Evolutionary conservation across 2,797 vertebrate genomes (phyloP), one percentile per base, ranked within the genome.

Genomic region (Halcyon chelicuti): DNA sequence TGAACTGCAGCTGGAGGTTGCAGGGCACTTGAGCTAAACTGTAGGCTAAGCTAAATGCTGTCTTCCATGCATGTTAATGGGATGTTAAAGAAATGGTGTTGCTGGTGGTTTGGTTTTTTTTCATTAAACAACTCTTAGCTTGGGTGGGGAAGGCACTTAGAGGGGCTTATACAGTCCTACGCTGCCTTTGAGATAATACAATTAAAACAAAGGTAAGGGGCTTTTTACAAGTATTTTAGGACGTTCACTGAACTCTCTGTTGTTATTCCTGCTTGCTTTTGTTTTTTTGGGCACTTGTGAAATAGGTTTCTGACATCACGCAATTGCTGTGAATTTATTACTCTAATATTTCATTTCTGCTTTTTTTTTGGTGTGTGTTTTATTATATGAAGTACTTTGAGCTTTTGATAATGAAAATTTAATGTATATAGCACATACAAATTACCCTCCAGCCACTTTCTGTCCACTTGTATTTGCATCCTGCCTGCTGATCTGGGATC

Each of bases 1-100:
- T 37, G 79, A 74, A 14, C 57, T 62, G 81, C 39, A 52, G 76
- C 12, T 57, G 25, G 47, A 57, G 28, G 16, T 31, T 70, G 35
- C 47, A 54, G 31, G 62, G 31, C 6, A 2, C 26, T 71, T 55
- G 33, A 2, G 14, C 39, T 14, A 46, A 88, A 49, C 49, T 85
- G 11, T 33, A 42, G 54, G n/a, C 37, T 22, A 25, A 81, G 33
- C 13, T 90, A 74, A 14, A 1, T 67, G 18, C 20, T 46, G 1
- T 47, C 44, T 52, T 68, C 33, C 3, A 0, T 26, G n/a, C 0
- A 0, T 6, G 4, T 67, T 33, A 19, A 14, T 4, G 5, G 12
- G 33, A 4, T 70, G 22, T 14, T 47, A 39, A 81, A 86, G 75
- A 40, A 5, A 29, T 19, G 7, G 16, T 25, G 6, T 9, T 39